Base-by-base conservation (phyloP, 1,140 invertebrate genomes). In the Atopsyche davidsoni region DNA sequence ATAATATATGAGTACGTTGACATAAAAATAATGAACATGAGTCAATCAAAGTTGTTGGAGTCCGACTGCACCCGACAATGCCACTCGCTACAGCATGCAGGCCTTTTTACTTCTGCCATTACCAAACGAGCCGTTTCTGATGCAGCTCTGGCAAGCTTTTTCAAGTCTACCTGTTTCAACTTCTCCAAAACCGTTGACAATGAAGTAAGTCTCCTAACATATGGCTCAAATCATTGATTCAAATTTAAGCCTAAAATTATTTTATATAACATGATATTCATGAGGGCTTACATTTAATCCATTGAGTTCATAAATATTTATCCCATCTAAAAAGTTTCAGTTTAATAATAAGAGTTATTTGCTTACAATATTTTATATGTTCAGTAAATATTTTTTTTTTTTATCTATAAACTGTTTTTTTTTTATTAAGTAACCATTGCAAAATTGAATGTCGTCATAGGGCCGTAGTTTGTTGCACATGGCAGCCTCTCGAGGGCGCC, bases 391-490 rank as follows among this genome's bases (percentile, higher is more conserved):
- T n/a, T n/a, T n/a, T n/a, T n/a, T n/a, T n/a, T n/a, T n/a, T n/a
- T n/a, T n/a, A n/a, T n/a, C n/a, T n/a, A n/a, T n/a, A n/a, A n/a
- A 38, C 17, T 14, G 35, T 7, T 9, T 14, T 38, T 14, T 14
- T 14, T 7, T 7, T 38, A 7, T 38, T 7, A 6, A 7, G 35
- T 38, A 38, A n/a, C 35, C 9, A 9, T 38, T 38, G 4, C 4
- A 38, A 9, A 38, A 18, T 14, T 18, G n/a, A 14, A 38, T 14
- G 9, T 24, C 6, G 6, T 61, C 60, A 11, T 44, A 74, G 64
- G 85, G 85, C 21, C 70, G 84, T 22, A 80, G 76, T 47, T 72
- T 79, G 3, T 65, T 89, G 31, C 86, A 88, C 57, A 69, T 86
- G 61, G 77, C 84, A 35, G 79, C 82, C 7, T 79, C 82, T 0